phyloP scores from a whole-genome alignment of 2,797 vertebrate species.

The Thunnus albacares region DNA sequence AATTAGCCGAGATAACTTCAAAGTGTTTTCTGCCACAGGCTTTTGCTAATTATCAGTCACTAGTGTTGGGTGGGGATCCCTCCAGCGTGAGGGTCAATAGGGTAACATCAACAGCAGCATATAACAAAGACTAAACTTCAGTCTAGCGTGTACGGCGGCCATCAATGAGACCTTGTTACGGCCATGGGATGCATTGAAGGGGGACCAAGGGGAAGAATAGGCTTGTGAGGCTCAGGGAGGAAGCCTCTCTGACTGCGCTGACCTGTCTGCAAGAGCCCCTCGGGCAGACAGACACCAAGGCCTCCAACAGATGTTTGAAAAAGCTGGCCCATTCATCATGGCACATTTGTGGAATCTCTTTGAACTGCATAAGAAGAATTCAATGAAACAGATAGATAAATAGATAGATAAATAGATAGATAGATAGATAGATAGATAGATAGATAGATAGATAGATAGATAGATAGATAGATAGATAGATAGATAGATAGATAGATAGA shows the following conservation, averaged over 20 bases:
- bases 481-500: conserved; percentile 16
- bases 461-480: conserved; percentile 4
- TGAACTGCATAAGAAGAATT: conserved; percentile 59
- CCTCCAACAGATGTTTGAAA: conserved; percentile 77
- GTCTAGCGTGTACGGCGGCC: conserved; percentile 16
- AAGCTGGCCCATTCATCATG: conserved; percentile 76
- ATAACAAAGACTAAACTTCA: conserved; percentile 66
- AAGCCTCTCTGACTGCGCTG: conserved; percentile 69
- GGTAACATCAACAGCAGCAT: conserved; percentile 64
- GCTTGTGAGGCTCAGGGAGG: conserved; percentile 56
- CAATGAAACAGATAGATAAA: conserved; percentile 1
- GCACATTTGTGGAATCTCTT: conserved; percentile 73
- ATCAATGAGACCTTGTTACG: conserved; percentile 78
- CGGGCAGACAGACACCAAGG: conserved; percentile 61
- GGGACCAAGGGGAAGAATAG: conserved; percentile 37
- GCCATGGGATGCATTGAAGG: conserved; percentile 56
- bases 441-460: conserved; percentile 15
- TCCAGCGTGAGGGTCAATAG: conserved; percentile 66
- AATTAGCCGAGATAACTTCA: conserved; percentile 71
- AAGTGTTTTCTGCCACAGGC: conserved; percentile 65
- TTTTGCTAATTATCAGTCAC: conserved; percentile 63
- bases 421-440: background rate
- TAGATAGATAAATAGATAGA: background rate
- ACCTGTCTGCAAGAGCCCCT: conserved; percentile 68
- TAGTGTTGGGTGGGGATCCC: conserved; percentile 61